These are phyloP conservation scores for Albula glossodonta DNA, from an alignment of 2,113 vertebrate genomes.

Conservation along the genomic window DNA sequence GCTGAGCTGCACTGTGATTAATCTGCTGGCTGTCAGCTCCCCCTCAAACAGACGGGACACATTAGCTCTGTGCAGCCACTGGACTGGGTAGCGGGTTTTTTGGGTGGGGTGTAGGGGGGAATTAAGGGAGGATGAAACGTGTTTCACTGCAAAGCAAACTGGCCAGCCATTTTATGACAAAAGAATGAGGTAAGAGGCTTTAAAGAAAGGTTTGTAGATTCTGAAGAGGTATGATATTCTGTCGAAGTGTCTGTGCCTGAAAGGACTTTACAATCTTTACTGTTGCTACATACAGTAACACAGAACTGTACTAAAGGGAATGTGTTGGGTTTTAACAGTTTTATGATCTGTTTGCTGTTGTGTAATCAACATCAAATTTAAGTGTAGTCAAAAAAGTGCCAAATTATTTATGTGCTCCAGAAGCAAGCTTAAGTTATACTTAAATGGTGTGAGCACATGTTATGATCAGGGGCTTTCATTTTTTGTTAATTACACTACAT, in stretches of 20 bases:
- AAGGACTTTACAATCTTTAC: too few relatives aligned
- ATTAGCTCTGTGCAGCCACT: conserved; percentile 31
- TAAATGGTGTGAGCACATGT: background rate
- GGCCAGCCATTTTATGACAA: background rate
- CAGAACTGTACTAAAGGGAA: background rate
- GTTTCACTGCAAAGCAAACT: conserved; percentile 15
- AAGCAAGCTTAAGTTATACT: background rate
- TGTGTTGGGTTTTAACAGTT: background rate
- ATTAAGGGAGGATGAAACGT: conserved; percentile 10
- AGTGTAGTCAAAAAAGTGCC: too few relatives aligned
- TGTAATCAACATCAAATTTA: background rate
- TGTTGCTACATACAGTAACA: background rate
- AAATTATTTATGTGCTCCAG: background rate
- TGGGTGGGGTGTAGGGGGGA: conserved; percentile 1
- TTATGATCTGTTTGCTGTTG: background rate
- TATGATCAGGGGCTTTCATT: background rate
- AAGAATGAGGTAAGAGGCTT: conserved; percentile 24
- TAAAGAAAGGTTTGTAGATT: background rate
- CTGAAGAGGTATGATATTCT: background rate
- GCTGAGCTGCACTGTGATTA: conserved; percentile 39
- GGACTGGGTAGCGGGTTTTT: conserved; percentile 22
- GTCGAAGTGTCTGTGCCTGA: too few relatives aligned
- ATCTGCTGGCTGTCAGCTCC: conserved; percentile 20
- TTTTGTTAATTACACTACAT: background rate
- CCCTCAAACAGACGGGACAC: conserved; percentile 4